Evolutionary conservation across 2,888 invertebrate genomes (phyloP), one percentile per base, ranked within the genome.

Genomic region (Aporophyla nigra): DNA sequence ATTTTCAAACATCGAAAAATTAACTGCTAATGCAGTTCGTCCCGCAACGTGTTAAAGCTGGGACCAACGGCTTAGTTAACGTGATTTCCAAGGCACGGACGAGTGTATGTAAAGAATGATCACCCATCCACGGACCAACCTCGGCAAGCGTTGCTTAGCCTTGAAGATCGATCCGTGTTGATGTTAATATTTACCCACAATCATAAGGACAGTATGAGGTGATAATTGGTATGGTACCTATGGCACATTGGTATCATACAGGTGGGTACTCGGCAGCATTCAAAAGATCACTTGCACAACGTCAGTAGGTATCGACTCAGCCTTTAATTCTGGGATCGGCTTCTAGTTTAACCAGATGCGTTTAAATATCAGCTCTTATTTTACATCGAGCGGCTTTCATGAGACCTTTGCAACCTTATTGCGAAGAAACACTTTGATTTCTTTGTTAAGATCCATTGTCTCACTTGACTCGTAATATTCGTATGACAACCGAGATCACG

Each of bases 351-450:
- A 58, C 74, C 40, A 49, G 58, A 75, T 33, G 1, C 16, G 6
- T 24, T 53, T 40, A n/a, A 14, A 51, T 43, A 43, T 63, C 58
- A 21, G 74, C 5, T 74, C 33, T 12, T 56, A 74, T 54, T 73
- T 54, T 14, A 58, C 16, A 51, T 58, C 27, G 6, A 58, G 14
- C 12, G 9, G 21, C 40, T 54, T 56, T 63, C 49, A 51, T 63
- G 74, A 58, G 12, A 73, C 12, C 12, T 61, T 12, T 5, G 49
- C 12, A 24, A 46, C 24, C 14, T 56, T 27, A 49, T 46, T 53
- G 14, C 21, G 27, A 43, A n/a, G 24, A 51, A 59, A 5, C 14
- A 46, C 46, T 27, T 27, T 19, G 1, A 61, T n/a, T 46, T 21
- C 27, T 69, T 46, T 24, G 43, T 14, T 58, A 21, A 27, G 27